Percentiles rank a stretch among this genome's conserved stretches.
Evolutionary conservation across 2,113 vertebrate species (phyloP).

Genomic region (Misgurnus anguillicaudatus): DNA sequence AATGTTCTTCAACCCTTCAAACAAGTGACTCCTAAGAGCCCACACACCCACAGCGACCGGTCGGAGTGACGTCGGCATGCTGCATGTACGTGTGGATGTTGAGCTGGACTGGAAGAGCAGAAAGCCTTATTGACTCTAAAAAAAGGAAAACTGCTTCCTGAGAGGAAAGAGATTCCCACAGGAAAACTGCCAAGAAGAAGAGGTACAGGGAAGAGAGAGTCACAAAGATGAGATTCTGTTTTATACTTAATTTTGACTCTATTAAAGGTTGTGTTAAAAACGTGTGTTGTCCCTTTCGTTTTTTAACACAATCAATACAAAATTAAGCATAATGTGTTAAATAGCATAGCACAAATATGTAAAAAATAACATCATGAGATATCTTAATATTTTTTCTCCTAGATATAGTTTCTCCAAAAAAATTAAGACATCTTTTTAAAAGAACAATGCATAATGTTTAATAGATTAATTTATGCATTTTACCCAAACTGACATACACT

Average conservation of each 20-base stretch:
- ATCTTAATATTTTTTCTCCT: too few species aligned
- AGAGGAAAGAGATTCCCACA: slow-evolving; percentile 57
- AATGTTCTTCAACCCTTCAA: slow-evolving; percentile 37
- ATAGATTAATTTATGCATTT: too few species aligned
- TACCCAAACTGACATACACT: too few species aligned
- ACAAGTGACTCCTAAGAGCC: slow-evolving; percentile 51
- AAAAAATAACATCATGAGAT: too few species aligned
- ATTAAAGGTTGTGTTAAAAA: too few species aligned
- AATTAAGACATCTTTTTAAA: too few species aligned
- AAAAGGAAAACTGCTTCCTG: slow-evolving; percentile 53
- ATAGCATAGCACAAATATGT: too few species aligned
- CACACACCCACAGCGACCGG: slow-evolving; percentile 19
- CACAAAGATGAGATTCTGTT: slow-evolving; percentile 26
- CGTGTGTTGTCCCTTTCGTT: too few species aligned
- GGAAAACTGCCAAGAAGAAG: slow-evolving; percentile 34
- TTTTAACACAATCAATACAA: too few species aligned
- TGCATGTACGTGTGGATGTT: slow-evolving; percentile 25
- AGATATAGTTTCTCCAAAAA: too few species aligned
- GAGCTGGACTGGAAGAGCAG: slow-evolving; percentile 21
- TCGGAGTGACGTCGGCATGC: neutral
- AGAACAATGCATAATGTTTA: too few species aligned
- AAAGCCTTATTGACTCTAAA: slow-evolving; percentile 56
- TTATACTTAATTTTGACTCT: neutral
- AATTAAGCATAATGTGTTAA: too few species aligned
- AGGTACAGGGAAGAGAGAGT: slow-evolving; percentile 17